Evolutionary conservation across 1,140 invertebrate species (phyloP).

Genomic region (Ditylenchus dipsaci): DNA sequence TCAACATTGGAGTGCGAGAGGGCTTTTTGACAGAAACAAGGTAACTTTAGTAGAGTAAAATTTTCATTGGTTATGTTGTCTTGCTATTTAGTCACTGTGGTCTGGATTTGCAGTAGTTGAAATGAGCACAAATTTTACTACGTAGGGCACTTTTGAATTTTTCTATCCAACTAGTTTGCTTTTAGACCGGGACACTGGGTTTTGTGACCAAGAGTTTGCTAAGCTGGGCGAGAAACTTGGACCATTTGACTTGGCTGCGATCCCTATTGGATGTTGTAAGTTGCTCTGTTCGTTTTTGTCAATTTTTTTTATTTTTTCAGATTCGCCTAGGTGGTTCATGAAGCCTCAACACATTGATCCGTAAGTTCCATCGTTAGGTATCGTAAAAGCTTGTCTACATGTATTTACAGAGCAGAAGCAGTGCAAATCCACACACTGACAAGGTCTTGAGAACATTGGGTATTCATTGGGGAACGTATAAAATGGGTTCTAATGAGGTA

Average conservation of each 20-base stretch:
- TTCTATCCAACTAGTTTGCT: background rate
- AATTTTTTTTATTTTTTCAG: constrained; percentile 17
- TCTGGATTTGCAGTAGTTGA: constrained; percentile 35
- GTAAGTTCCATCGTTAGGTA: constrained; percentile 12
- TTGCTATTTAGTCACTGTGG: constrained; percentile 33
- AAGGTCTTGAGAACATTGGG: constrained; percentile 46
- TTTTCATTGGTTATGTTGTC: background rate
- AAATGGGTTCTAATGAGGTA: constrained; percentile 13
- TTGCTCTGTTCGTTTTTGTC: constrained; percentile 17
- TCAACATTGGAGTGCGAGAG: constrained; percentile 43
- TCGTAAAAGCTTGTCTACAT: no score
- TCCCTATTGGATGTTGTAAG: constrained; percentile 43
- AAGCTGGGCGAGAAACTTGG: constrained; percentile 36
- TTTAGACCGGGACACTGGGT: constrained; percentile 43
- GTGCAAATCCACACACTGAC: constrained; percentile 62
- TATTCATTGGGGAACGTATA: constrained; percentile 60
- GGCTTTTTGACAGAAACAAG: constrained; percentile 37
- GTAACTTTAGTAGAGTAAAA: constrained; percentile 8
- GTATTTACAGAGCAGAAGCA: constrained; percentile 54
- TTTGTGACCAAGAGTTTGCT: constrained; percentile 40
- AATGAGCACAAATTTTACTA: constrained; percentile 36
- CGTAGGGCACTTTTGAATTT: constrained; percentile 1
- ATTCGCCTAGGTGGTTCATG: constrained; percentile 59
- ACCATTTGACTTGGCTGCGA: constrained; percentile 41
- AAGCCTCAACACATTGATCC: constrained; percentile 62